phyloP scores from a whole-genome alignment of 2,113 vertebrate genomes.

The Bungarus multicinctus region DNA sequence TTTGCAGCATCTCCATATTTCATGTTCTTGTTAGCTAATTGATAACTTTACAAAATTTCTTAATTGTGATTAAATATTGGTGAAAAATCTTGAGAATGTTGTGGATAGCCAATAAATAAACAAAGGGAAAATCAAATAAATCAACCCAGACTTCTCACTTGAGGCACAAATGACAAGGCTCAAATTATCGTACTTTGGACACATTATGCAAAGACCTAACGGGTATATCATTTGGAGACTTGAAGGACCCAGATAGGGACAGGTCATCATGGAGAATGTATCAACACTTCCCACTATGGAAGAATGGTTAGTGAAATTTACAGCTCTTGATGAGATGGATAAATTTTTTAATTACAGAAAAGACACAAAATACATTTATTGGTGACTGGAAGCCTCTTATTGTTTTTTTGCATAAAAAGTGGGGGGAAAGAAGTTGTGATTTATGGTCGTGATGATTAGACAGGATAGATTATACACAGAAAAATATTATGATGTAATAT shows the following conservation, averaged over 20 bases:
- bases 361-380: not conserved
- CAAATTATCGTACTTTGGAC: not conserved
- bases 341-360: not conserved
- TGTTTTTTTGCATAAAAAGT: too few relatives aligned
- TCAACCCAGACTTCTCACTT: not conserved
- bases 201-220: not conserved
- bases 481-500: too few relatives aligned
- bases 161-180: not conserved
- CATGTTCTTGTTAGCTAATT: slow-evolving; percentile 1
- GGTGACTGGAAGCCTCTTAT: too few relatives aligned
- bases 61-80: not conserved
- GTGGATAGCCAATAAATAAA: not conserved
- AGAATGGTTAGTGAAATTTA: not conserved
- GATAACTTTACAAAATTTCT: not conserved
- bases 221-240: not conserved
- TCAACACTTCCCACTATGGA: not conserved
- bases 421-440: too few relatives aligned
- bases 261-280: not conserved
- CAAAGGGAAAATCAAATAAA: not conserved
- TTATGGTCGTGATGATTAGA: too few relatives aligned
- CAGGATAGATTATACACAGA: too few relatives aligned
- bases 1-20: not conserved
- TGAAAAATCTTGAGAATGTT: not conserved
- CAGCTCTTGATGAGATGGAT: not conserved
- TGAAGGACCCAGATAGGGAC: not conserved